Percentiles rank a stretch among this genome's conserved stretches.
These are phyloP conservation scores for Brachionus koreanus DNA, from an alignment of 1,140 invertebrate species.

Conservation along the genomic window DNA sequence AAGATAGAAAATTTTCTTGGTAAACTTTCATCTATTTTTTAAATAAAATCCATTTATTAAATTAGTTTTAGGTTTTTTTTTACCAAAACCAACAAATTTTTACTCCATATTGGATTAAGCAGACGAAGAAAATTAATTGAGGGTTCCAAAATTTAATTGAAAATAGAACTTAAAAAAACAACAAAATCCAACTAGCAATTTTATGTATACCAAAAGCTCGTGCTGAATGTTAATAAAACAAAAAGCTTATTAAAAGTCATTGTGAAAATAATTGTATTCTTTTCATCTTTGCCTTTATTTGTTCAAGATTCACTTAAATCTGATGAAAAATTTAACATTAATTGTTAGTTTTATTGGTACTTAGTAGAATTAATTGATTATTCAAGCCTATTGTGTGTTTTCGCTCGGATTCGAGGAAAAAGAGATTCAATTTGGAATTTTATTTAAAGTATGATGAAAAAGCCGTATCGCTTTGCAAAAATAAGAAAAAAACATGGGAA, in stretches of 20 bases:
- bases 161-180: neutral
- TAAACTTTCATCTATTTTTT: neutral
- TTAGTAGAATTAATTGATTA: neutral
- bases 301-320: neutral
- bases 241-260: constrained; percentile 23
- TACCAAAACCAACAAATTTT: neutral
- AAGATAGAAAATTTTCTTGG: neutral
- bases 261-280: neutral
- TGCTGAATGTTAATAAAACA: constrained; percentile 20
- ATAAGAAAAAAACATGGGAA: neutral
- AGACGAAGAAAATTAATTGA: constrained; percentile 5
- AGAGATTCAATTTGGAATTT: neutral
- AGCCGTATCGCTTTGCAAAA: neutral
- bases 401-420: neutral
- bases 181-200: neutral
- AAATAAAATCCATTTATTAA: neutral
- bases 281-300: neutral
- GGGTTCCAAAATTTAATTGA: neutral
- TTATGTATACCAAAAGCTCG: neutral
- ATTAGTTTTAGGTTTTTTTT: neutral
- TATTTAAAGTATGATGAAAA: neutral
- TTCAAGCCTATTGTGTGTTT: neutral
- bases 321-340: constrained; percentile 2
- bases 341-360: constrained; percentile 4
- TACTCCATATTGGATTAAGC: neutral